A percentile compares a stretch with the other conserved stretches of the same genome.
Evolutionary conservation across 2,113 vertebrate genomes (phyloP).

Genomic region (Montifringilla adamsi): DNA sequence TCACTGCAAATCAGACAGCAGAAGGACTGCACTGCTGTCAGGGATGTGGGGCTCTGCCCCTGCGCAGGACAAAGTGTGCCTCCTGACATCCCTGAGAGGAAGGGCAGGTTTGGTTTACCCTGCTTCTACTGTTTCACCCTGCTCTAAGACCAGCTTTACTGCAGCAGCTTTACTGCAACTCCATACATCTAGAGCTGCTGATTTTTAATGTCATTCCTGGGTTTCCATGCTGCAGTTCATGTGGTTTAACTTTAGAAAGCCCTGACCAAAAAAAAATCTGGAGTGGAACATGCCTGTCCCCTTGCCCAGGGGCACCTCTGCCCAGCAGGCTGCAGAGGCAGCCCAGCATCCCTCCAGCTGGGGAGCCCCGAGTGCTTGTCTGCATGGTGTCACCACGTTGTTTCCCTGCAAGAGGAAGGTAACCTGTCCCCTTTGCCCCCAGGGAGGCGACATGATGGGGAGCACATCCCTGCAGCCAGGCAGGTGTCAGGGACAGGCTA

Average conservation of each 20-base stretch:
- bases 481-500: background rate
- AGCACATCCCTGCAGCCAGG: background rate
- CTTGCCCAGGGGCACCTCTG: background rate
- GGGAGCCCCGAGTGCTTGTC: background rate
- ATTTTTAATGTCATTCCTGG: background rate
- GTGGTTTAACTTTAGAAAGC: background rate
- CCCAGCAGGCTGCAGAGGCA: background rate
- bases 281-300: fast-evolving
- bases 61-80: fast-evolving
- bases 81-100: background rate
- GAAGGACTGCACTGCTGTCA: background rate
- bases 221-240: background rate
- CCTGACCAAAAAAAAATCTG: background rate
- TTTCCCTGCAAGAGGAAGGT: background rate
- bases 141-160: background rate
- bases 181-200: background rate
- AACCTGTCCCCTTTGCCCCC: background rate
- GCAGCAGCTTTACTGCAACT: background rate
- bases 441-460: fast-evolving
- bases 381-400: fast-evolving
- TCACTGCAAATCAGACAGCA: background rate
- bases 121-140: background rate
- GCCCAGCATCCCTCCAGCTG: background rate
- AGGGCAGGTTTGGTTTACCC: background rate
- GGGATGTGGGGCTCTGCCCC: background rate